A percentile compares a stretch with the other conserved stretches of the same genome.
Evolutionary conservation across 2,888 invertebrate genomes (phyloP).

Genomic region (Apamea crenata): DNA sequence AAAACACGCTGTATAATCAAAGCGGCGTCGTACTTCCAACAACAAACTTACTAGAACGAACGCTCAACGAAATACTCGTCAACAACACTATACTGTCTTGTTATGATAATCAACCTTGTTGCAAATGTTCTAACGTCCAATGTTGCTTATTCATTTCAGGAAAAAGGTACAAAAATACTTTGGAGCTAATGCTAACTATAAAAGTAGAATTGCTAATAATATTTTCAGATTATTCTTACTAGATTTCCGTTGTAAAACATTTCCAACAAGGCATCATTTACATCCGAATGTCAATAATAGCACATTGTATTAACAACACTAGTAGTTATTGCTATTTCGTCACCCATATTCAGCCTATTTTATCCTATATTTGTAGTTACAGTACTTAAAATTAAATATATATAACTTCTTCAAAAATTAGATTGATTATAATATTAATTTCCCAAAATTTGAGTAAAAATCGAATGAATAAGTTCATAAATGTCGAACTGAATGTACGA

Average conservation of each 20-base stretch:
- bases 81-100: constrained; percentile 64
- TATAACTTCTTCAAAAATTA: constrained; percentile 65
- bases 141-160: constrained; percentile 3
- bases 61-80: constrained; percentile 65
- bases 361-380: constrained; percentile 60
- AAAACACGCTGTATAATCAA: constrained; percentile 63
- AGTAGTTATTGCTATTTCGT: constrained; percentile 54
- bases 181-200: constrained; percentile 5
- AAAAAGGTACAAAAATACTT: constrained; percentile 45
- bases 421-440: constrained; percentile 58
- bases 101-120: constrained; percentile 62
- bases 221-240: neutral
- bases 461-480: constrained; percentile 53
- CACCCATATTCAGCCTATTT: constrained; percentile 55
- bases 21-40: constrained; percentile 66
- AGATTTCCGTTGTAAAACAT: constrained; percentile 37
- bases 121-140: constrained; percentile 33
- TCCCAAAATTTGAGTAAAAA: constrained; percentile 50
- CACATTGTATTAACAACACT: constrained; percentile 42
- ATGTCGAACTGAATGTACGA: constrained; percentile 60
- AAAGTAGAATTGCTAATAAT: neutral
- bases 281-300: constrained; percentile 54
- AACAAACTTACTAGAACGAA: constrained; percentile 70
- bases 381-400: constrained; percentile 62
- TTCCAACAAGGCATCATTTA: constrained; percentile 46